Conservation (phyloP, 2,888 invertebrate genomes). For the Amitus sp. region DNA sequence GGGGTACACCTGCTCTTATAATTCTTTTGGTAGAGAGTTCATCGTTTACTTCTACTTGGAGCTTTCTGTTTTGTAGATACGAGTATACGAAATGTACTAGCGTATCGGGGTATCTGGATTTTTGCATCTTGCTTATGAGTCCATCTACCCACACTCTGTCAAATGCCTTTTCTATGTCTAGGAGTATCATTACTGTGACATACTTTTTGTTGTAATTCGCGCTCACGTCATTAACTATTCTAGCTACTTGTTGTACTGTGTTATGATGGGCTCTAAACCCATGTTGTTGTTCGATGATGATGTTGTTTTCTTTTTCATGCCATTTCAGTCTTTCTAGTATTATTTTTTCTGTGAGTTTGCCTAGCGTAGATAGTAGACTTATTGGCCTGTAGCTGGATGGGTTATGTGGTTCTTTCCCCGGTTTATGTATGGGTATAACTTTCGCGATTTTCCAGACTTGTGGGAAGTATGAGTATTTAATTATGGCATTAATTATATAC, state of each 20-base stretch:
- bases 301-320: slow-evolving; percentile 28
- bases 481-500: slow-evolving; percentile 20
- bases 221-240: slow-evolving; percentile 46
- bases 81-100: slow-evolving; percentile 43
- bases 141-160: slow-evolving; percentile 52
- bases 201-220: slow-evolving; percentile 45
- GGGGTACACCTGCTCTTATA: slow-evolving; percentile 29
- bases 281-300: slow-evolving; percentile 41
- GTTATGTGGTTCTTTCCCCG: slow-evolving; percentile 13
- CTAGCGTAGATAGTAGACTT: slow-evolving; percentile 27
- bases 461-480: slow-evolving; percentile 18
- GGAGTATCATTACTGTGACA: slow-evolving; percentile 44
- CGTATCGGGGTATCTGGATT: slow-evolving; percentile 31
- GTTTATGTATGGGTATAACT: slow-evolving; percentile 24
- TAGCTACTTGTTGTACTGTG: slow-evolving; percentile 46
- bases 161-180: slow-evolving; percentile 56
- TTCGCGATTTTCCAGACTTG: slow-evolving; percentile 22
- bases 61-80: slow-evolving; percentile 42
- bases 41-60: slow-evolving; percentile 38
- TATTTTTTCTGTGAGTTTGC: slow-evolving; percentile 29
- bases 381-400: slow-evolving; percentile 30
- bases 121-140: slow-evolving; percentile 35
- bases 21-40: neutral
- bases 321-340: slow-evolving; percentile 29
- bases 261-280: slow-evolving; percentile 50